These are phyloP conservation scores for Chaetogeoica ovagalla DNA, from an alignment of 2,888 invertebrate genomes.

Conservation along the genomic window DNA sequence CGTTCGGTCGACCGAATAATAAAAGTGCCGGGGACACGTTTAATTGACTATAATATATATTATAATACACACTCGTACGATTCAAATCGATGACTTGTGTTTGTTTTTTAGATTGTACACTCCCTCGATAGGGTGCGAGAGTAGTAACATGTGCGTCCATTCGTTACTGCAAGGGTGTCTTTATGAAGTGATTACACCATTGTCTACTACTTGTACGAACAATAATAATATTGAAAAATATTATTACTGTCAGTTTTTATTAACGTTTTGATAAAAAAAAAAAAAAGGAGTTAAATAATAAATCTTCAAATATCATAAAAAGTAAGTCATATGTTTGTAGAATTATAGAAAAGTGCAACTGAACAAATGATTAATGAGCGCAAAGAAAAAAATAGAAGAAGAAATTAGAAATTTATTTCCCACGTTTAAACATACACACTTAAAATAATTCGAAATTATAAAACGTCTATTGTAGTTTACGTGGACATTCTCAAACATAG, in stretches of 20 bases:
- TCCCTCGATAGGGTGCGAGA: constrained; percentile 1
- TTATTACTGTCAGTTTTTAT: background rate
- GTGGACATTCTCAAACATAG: too few relatives aligned
- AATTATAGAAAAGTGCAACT: too few relatives aligned
- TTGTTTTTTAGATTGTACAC: constrained; percentile 24
- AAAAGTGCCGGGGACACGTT: background rate
- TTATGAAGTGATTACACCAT: constrained; percentile 27
- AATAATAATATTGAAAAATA: background rate
- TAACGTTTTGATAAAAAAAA: background rate
- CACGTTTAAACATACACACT: too few relatives aligned
- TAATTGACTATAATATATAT: background rate
- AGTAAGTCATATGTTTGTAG: too few relatives aligned
- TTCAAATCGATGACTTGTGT: constrained; percentile 9
- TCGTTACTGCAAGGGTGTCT: background rate
- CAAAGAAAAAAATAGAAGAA: too few relatives aligned
- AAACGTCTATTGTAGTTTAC: too few relatives aligned
- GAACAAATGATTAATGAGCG: too few relatives aligned
- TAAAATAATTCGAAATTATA: too few relatives aligned
- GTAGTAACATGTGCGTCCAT: constrained; percentile 8
- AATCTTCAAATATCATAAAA: too few relatives aligned
- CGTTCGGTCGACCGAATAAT: constrained; percentile 1
- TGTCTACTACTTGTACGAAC: background rate
- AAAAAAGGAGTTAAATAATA: too few relatives aligned
- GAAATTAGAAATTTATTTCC: too few relatives aligned
- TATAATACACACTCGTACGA: background rate